A percentile compares a stretch with the other conserved stretches of the same genome.
Conservation (phyloP, 2,113 vertebrate genomes). For the Piaya cayana region DNA sequence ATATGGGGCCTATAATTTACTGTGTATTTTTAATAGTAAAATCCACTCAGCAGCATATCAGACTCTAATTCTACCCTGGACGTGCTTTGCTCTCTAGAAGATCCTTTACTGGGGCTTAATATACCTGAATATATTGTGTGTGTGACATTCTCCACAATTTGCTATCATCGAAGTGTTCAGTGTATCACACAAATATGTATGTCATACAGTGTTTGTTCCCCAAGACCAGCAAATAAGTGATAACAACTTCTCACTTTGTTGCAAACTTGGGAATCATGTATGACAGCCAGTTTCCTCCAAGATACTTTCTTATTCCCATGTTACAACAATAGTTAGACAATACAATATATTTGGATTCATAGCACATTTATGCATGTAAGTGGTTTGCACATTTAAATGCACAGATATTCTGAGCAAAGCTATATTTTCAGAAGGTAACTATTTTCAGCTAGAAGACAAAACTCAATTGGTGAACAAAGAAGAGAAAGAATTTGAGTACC, state of each 20-base stretch:
- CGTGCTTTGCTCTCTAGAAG: constrained; percentile 17
- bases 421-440: background rate
- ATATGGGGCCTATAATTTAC: constrained; percentile 62
- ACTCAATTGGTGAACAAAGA: background rate
- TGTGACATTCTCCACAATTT: background rate
- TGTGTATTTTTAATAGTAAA: constrained; percentile 64
- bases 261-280: background rate
- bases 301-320: background rate
- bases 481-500: background rate
- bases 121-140: background rate
- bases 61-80: constrained; percentile 2
- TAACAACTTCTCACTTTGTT: background rate
- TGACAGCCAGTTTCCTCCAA: background rate
- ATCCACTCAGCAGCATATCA: background rate
- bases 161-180: background rate
- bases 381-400: background rate
- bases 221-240: background rate
- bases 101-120: background rate
- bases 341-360: background rate
- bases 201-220: background rate
- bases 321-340: background rate
- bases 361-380: background rate
- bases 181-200: background rate
- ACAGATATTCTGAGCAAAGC: background rate
- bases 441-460: background rate